Percentiles rank a stretch among this genome's conserved stretches.
phyloP scores from a whole-genome alignment of 23 tunicate species.

The Styela clava region DNA sequence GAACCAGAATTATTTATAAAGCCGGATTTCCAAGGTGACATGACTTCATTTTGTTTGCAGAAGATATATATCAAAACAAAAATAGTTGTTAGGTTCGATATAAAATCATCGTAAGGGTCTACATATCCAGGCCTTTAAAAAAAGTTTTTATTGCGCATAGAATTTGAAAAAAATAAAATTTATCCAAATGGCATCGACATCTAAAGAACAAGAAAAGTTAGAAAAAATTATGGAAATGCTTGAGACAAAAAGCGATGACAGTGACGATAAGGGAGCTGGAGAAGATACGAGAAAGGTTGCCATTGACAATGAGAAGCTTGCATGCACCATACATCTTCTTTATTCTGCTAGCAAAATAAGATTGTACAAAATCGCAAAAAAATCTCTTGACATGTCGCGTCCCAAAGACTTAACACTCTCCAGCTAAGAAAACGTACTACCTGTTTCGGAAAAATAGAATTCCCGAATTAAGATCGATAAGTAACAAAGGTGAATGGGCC shows the following conservation, averaged over 20 bases:
- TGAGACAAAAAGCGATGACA: not conserved
- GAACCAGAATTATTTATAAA: too few species aligned
- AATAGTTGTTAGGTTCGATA: too few species aligned
- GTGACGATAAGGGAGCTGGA: not conserved
- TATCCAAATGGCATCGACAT: not conserved
- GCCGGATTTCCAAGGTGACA: too few species aligned
- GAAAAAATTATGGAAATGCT: not conserved
- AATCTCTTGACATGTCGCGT: not conserved
- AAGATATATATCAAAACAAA: too few species aligned
- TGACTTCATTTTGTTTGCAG: too few species aligned
- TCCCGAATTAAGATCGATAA: not conserved
- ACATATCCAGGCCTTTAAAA: too few species aligned
- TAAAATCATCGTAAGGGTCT: too few species aligned
- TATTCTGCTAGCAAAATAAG: conserved; percentile 12
- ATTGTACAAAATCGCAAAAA: conserved; percentile 2
- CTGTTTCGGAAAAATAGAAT: conserved; percentile 3
- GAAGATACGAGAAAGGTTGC: not conserved
- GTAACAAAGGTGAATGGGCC: conserved; percentile 7
- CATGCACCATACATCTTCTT: not conserved
- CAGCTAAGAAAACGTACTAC: not conserved
- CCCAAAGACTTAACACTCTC: not conserved
- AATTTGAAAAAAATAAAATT: too few species aligned
- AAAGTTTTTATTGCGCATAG: too few species aligned
- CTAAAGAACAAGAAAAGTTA: not conserved
- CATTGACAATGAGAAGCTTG: not conserved